phyloP scores from a whole-genome alignment of 2,113 vertebrate species.

The Potamarius usumacintae region DNA sequence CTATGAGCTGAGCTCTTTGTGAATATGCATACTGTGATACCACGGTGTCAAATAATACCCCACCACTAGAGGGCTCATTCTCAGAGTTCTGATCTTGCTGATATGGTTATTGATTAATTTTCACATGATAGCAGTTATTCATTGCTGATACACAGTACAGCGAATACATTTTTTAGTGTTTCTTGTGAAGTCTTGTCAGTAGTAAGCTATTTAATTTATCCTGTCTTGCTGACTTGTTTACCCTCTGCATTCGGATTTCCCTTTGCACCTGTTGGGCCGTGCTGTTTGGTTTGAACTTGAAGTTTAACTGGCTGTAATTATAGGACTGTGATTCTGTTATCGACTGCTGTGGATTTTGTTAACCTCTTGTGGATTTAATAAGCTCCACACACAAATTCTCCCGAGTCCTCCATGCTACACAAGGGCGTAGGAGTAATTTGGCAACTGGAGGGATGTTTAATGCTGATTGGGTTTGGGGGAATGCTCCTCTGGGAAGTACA shows the following conservation, averaged over 20 bases:
- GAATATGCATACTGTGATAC: background rate
- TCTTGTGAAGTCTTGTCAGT: background rate
- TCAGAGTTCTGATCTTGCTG: background rate
- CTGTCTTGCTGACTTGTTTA: background rate
- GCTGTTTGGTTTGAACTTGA: background rate
- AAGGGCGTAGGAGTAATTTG: conserved; percentile 24
- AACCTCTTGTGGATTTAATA: conserved; percentile 2
- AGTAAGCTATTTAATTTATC: background rate
- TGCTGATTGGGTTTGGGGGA: conserved; percentile 10
- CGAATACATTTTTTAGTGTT: background rate
- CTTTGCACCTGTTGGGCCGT: background rate
- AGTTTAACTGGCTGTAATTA: conserved; percentile 8
- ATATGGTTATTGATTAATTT: background rate
- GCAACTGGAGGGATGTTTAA: background rate
- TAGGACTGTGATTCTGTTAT: background rate
- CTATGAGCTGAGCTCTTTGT: background rate
- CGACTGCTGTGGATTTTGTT: conserved; percentile 9
- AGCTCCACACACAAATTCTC: background rate
- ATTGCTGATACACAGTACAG: background rate
- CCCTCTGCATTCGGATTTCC: background rate
- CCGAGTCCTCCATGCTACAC: background rate
- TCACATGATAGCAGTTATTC: background rate
- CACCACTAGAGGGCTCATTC: background rate
- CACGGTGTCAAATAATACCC: background rate
- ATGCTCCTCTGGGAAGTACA: background rate